A percentile compares a stretch with the other conserved stretches of the same genome.
Evolutionary conservation across 2,797 vertebrate genomes (phyloP).

Genomic region (Fistularia tabacaria): DNA sequence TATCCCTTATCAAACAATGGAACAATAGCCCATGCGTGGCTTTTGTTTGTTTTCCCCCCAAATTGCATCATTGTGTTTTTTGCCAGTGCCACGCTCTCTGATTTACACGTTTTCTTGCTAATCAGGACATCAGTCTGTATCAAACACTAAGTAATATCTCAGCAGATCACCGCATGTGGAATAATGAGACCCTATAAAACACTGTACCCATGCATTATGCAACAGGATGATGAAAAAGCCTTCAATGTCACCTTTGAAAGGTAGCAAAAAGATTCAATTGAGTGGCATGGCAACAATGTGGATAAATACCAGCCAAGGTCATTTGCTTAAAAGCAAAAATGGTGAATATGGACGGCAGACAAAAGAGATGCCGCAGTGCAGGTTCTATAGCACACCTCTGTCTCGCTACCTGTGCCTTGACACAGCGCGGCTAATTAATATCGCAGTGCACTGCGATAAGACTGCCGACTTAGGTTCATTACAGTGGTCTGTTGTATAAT

Average conservation of each 20-base stretch:
- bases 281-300: too few relatives aligned
- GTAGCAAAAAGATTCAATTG: slow-evolving; percentile 35
- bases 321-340: background rate
- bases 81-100: slow-evolving; percentile 16
- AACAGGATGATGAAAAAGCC: slow-evolving; percentile 32
- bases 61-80: slow-evolving; percentile 37
- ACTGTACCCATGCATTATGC: slow-evolving; percentile 46
- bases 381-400: background rate
- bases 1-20: slow-evolving; percentile 78
- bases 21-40: slow-evolving; percentile 71
- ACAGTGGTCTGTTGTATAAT: slow-evolving; percentile 38
- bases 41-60: slow-evolving; percentile 41
- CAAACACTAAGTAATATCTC: slow-evolving; percentile 18
- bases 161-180: slow-evolving; percentile 7
- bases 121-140: slow-evolving; percentile 25
- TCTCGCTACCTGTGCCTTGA: background rate
- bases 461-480: slow-evolving; percentile 38
- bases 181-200: slow-evolving; percentile 21
- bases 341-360: slow-evolving; percentile 1
- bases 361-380: background rate
- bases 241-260: slow-evolving; percentile 49
- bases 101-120: slow-evolving; percentile 27
- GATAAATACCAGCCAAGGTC: too few relatives aligned
- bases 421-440: slow-evolving; percentile 32
- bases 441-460: slow-evolving; percentile 35